phyloP scores from a whole-genome alignment of 2,888 invertebrate species.

The Caenorhabditis virilis region DNA sequence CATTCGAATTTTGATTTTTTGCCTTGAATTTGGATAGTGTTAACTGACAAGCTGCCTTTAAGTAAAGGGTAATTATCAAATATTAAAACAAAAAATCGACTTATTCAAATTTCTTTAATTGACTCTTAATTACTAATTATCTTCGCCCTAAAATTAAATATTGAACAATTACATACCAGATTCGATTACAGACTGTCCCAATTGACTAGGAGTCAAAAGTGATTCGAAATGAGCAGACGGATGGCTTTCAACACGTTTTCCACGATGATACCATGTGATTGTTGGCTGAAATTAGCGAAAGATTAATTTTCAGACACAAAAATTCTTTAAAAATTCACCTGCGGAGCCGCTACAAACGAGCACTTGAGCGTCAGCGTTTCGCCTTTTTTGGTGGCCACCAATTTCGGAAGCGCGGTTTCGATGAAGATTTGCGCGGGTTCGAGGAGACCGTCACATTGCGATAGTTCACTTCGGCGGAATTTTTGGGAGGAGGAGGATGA shows the following conservation, averaged over 20 bases:
- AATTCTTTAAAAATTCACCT: too few relatives aligned
- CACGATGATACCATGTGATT: constrained; percentile 40
- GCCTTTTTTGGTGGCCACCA: not conserved
- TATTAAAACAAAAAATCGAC: too few relatives aligned
- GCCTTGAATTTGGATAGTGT: too few relatives aligned
- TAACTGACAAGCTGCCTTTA: too few relatives aligned
- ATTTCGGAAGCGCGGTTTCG: not conserved
- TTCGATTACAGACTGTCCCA: constrained; percentile 37
- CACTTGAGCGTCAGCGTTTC: not conserved
- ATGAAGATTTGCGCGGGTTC: not conserved
- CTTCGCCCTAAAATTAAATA: too few relatives aligned
- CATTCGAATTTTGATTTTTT: too few relatives aligned
- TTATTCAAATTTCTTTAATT: too few relatives aligned
- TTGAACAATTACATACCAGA: constrained; percentile 22
- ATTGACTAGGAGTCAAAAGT: constrained; percentile 15
- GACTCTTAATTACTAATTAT: too few relatives aligned
- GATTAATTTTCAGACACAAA: not conserved
- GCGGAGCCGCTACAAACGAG: not conserved
- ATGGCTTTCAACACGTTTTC: constrained; percentile 27
- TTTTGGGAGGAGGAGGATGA: too few relatives aligned
- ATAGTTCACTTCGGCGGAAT: too few relatives aligned
- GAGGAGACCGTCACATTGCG: not conserved
- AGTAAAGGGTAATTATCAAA: too few relatives aligned
- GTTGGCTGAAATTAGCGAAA: constrained; percentile 15
- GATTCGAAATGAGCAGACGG: constrained; percentile 33